Percentiles rank a stretch among this genome's conserved stretches.
Evolutionary conservation across 1,140 invertebrate species (phyloP).

Genomic region (Cecropterus lyciades): DNA sequence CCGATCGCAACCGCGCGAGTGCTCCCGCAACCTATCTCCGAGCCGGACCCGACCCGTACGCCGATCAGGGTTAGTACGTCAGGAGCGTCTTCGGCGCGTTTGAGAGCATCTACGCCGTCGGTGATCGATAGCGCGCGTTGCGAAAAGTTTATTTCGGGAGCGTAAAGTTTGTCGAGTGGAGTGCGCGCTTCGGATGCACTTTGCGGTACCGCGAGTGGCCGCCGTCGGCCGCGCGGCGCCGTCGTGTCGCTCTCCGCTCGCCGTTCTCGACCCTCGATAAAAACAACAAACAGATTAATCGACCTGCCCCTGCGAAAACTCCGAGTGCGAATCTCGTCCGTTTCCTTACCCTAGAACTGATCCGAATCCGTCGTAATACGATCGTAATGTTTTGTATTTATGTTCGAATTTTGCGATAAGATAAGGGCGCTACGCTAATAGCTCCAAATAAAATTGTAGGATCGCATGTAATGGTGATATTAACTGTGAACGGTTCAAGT

Average conservation of each 20-base stretch:
- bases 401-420: slow-evolving; percentile 73
- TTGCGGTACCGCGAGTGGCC: slow-evolving; percentile 76
- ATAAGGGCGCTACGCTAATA: slow-evolving; percentile 71
- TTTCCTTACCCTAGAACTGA: slow-evolving; percentile 54
- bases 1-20: slow-evolving; percentile 76
- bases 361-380: slow-evolving; percentile 51
- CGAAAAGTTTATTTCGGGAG: slow-evolving; percentile 79
- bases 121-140: slow-evolving; percentile 69
- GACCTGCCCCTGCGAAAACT: slow-evolving; percentile 69
- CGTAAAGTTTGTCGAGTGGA: slow-evolving; percentile 76
- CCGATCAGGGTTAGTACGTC: slow-evolving; percentile 77
- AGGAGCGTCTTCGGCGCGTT: slow-evolving; percentile 50
- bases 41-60: slow-evolving; percentile 75
- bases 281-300: slow-evolving; percentile 83
- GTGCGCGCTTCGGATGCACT: slow-evolving; percentile 79
- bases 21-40: slow-evolving; percentile 74
- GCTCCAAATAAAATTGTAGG: slow-evolving; percentile 79
- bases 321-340: slow-evolving; percentile 58
- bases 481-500: slow-evolving; percentile 72
- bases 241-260: slow-evolving; percentile 72
- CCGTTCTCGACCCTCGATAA: slow-evolving; percentile 73
- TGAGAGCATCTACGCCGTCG: slow-evolving; percentile 46
- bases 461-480: slow-evolving; percentile 79
- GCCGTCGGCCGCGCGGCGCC: slow-evolving; percentile 76
- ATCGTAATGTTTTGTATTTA: slow-evolving; percentile 71